These are phyloP conservation scores for Porites lobata DNA, from an alignment of 92 coral and sea anemone species.

Conservation along the genomic window DNA sequence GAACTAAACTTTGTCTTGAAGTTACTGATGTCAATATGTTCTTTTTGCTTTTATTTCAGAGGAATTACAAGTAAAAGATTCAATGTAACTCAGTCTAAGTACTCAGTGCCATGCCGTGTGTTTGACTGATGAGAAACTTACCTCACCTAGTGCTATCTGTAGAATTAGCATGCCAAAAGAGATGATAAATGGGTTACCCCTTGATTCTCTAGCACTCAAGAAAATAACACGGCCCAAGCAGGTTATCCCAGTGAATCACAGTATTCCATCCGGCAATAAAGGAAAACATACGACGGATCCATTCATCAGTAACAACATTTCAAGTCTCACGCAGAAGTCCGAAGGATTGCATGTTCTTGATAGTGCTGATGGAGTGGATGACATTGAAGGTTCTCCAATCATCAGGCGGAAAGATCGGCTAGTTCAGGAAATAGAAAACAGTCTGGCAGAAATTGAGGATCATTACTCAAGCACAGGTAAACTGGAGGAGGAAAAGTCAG, in stretches of 20 bases:
- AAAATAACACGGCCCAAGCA: constrained; percentile 27
- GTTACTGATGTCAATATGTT: background rate
- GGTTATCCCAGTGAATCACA: constrained; percentile 29
- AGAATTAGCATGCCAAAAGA: constrained; percentile 53
- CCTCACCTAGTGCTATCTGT: background rate
- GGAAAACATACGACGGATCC: constrained; percentile 11
- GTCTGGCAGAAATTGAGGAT: constrained; percentile 88
- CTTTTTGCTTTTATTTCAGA: constrained; percentile 30
- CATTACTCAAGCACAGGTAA: constrained; percentile 64
- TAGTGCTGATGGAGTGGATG: constrained; percentile 59
- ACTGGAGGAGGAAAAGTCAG: constrained; percentile 78
- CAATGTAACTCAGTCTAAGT: background rate
- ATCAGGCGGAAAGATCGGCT: constrained; percentile 81
- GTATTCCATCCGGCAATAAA: background rate
- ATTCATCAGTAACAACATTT: background rate
- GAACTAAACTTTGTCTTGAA: background rate
- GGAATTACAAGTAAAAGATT: background rate
- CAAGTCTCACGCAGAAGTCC: background rate
- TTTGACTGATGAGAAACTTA: constrained; percentile 28
- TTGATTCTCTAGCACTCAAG: constrained; percentile 20
- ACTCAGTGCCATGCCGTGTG: background rate
- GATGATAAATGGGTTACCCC: constrained; percentile 18
- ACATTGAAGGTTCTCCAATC: constrained; percentile 71
- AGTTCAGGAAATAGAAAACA: constrained; percentile 86
- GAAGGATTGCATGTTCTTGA: constrained; percentile 18